phyloP scores from a whole-genome alignment of 53 echinoderm and acorn worm genomes.

The Holothuria scabra region DNA sequence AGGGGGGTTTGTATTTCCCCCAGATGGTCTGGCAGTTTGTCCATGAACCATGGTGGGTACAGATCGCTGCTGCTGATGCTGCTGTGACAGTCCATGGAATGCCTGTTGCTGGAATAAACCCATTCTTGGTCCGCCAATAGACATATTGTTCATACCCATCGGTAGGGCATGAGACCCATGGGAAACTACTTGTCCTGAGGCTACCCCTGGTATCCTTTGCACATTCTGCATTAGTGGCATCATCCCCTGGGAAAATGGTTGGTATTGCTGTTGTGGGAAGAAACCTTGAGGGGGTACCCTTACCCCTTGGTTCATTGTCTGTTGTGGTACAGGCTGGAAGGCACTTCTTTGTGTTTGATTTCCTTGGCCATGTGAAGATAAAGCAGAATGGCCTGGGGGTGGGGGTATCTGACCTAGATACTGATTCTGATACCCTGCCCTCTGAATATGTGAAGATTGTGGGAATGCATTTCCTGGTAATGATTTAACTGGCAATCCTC shows the following conservation, averaged over 20 bases:
- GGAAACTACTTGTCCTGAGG: no score
- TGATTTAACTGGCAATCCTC: neutral
- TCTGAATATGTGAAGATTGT: neutral
- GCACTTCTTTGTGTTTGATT: conserved; percentile 24
- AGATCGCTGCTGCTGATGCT: neutral
- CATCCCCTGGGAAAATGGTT: neutral
- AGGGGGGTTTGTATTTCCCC: neutral
- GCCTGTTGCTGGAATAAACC: neutral
- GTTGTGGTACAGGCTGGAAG: conserved; percentile 41
- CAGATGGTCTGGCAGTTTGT: no score
- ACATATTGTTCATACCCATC: no score
- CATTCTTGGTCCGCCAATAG: no score
- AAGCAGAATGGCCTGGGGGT: neutral
- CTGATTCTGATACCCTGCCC: neutral
- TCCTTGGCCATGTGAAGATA: neutral
- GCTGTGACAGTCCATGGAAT: neutral
- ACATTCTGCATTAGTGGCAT: neutral
- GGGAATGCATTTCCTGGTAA: neutral
- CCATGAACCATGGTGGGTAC: neutral
- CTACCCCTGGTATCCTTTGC: neutral
- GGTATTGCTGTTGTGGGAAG: conserved; percentile 4
- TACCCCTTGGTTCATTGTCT: neutral
- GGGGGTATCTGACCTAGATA: neutral
- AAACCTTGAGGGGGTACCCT: no score
- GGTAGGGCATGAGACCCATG: no score